Evolutionary conservation across 2,797 vertebrate species (phyloP).

Genomic region (Pangasius djambal): DNA sequence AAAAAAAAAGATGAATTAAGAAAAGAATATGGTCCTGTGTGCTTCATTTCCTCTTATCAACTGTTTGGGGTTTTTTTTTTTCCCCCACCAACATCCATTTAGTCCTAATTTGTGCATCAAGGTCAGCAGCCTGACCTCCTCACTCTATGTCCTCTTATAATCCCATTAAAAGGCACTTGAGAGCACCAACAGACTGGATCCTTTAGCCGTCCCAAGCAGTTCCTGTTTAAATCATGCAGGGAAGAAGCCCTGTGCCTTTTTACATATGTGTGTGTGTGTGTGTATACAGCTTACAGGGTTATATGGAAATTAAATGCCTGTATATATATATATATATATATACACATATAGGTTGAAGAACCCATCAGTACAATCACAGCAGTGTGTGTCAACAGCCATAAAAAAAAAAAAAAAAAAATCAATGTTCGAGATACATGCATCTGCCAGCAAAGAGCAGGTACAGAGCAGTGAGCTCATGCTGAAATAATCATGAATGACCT

Average conservation of each 20-base stretch:
- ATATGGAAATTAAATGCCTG: background rate
- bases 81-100: background rate
- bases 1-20: background rate
- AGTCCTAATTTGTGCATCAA: background rate
- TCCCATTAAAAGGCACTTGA: conserved; percentile 27
- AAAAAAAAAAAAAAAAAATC: background rate
- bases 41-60: background rate
- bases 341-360: background rate
- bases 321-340: background rate
- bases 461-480: background rate
- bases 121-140: conserved; percentile 15
- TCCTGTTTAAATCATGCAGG: background rate
- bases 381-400: background rate
- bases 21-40: background rate
- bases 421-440: background rate
- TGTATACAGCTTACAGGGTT: background rate
- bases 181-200: conserved; percentile 19
- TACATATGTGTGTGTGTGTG: background rate
- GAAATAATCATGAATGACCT: conserved; percentile 10
- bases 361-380: background rate
- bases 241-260: background rate
- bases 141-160: conserved; percentile 13
- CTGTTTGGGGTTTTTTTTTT: background rate
- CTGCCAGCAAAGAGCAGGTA: background rate
- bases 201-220: background rate